A percentile compares a stretch with the other conserved stretches of the same genome.
These are phyloP conservation scores for Cyphomyrus plagiostoma DNA, from an alignment of 2,113 vertebrate genomes.

Conservation along the genomic window DNA sequence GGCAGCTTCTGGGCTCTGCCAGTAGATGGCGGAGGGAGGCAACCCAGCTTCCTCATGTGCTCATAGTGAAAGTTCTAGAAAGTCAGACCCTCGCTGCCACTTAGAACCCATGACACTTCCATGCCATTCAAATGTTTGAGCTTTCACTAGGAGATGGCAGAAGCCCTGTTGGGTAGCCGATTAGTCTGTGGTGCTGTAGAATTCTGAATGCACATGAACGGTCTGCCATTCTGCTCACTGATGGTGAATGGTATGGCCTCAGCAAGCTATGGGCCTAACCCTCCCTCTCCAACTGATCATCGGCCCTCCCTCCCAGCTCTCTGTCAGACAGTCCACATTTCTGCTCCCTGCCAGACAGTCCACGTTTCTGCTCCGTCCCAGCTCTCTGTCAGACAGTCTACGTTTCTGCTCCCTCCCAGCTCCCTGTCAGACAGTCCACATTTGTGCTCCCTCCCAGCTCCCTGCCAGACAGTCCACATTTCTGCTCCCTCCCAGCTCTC, in stretches of 20 bases:
- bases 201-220: not conserved
- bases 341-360: too few species aligned
- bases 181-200: not conserved
- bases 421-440: too few species aligned
- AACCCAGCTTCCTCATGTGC: not conserved
- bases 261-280: not conserved
- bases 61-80: not conserved
- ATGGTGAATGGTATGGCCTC: not conserved
- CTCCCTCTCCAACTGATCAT: not conserved
- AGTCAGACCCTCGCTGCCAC: not conserved
- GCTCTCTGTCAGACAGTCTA: not conserved
- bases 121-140: slow-evolving; percentile 26
- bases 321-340: too few species aligned
- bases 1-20: not conserved
- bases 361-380: too few species aligned
- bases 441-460: too few species aligned
- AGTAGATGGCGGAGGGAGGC: not conserved
- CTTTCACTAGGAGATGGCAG: not conserved
- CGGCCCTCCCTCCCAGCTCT: too few species aligned
- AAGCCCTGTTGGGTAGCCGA: not conserved
- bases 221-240: not conserved
- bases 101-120: slow-evolving; percentile 23
- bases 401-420: not conserved
- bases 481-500: too few species aligned
- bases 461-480: too few species aligned